phyloP scores from a whole-genome alignment of 2,797 vertebrate genomes.

The Platalea minor region DNA sequence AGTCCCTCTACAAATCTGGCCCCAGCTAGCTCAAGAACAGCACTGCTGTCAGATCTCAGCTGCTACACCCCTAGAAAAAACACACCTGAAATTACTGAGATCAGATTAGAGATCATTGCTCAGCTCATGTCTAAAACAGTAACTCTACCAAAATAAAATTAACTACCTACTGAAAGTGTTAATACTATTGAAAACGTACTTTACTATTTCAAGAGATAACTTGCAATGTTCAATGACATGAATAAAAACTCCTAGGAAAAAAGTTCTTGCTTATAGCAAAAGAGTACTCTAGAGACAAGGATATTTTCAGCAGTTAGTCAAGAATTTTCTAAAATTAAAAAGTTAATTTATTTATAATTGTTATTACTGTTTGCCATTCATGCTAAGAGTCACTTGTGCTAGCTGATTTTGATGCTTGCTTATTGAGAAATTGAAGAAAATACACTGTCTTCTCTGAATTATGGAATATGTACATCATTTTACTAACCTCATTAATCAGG shows the following conservation, averaged over 20 bases:
- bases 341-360: not conserved
- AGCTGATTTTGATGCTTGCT: not conserved
- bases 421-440: not conserved
- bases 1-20: not conserved
- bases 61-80: not conserved
- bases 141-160: not conserved
- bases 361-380: not conserved
- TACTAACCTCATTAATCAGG: conserved; percentile 96
- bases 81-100: not conserved
- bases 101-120: not conserved
- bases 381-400: not conserved
- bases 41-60: not conserved
- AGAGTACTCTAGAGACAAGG: not conserved
- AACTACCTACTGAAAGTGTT: not conserved
- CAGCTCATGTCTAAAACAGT: not conserved
- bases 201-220: not conserved
- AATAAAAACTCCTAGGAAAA: not conserved
- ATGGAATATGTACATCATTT: not conserved
- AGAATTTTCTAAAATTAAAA: not conserved
- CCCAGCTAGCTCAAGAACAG: not conserved
- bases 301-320: not conserved
- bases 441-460: not conserved
- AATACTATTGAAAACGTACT: not conserved
- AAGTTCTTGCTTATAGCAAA: not conserved
- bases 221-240: not conserved